phyloP scores from a whole-genome alignment of 1,140 invertebrate species.

The Microplitis demolitor region DNA sequence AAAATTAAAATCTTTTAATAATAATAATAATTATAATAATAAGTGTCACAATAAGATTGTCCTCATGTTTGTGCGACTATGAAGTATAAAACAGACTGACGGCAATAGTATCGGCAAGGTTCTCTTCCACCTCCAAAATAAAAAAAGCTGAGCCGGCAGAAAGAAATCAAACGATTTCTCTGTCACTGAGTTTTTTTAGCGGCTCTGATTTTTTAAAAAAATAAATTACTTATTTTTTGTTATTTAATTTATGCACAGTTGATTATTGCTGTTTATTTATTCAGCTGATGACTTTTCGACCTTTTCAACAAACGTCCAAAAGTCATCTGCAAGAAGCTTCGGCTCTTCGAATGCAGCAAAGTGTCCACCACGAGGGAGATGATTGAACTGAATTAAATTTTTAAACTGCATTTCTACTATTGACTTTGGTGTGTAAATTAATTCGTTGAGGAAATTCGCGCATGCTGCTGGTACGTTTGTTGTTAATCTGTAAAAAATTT shows the following conservation, averaged over 20 bases:
- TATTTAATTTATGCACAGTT: too few species aligned
- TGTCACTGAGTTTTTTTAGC: constrained; percentile 7
- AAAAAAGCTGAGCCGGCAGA: not conserved
- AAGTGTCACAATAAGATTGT: not conserved
- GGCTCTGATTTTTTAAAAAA: not conserved
- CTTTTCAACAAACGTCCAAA: constrained; percentile 57
- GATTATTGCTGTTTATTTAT: not conserved
- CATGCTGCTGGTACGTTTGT: constrained; percentile 69
- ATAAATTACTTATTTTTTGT: not conserved
- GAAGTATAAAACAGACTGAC: not conserved
- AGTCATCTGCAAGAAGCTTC: constrained; percentile 70
- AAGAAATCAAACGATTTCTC: not conserved
- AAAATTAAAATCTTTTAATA: too few species aligned
- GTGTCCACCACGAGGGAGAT: constrained; percentile 75
- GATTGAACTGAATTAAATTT: constrained; percentile 69
- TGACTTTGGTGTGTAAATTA: constrained; percentile 65
- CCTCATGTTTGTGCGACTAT: not conserved
- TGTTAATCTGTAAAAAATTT: constrained; percentile 60
- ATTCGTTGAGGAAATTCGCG: constrained; percentile 69
- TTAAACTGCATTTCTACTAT: constrained; percentile 65
- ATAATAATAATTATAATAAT: too few species aligned
- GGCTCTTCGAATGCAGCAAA: constrained; percentile 85
- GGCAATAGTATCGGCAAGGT: not conserved
- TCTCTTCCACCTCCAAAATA: constrained; percentile 1
- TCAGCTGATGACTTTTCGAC: constrained; percentile 25